These are phyloP conservation scores for Halesus radiatus DNA, from an alignment of 1,140 invertebrate genomes.

Conservation along the genomic window DNA sequence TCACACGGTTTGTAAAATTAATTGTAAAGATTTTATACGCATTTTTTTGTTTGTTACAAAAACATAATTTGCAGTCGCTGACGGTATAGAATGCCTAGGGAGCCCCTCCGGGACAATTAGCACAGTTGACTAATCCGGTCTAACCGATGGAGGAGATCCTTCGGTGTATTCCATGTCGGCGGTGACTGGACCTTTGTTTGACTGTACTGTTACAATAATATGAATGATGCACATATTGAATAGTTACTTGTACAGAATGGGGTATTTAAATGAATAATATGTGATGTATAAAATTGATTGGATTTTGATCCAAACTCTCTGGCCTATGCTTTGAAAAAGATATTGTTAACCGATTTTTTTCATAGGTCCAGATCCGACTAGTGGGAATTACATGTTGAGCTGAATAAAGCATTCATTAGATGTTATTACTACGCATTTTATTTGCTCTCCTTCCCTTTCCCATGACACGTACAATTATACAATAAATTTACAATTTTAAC, in stretches of 20 bases:
- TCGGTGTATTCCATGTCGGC: not conserved
- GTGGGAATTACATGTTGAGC: conserved; percentile 57
- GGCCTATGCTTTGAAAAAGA: conserved; percentile 51
- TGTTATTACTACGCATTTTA: conserved; percentile 45
- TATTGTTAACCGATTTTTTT: conserved; percentile 42
- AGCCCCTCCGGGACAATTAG: too few relatives aligned
- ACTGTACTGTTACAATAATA: not conserved
- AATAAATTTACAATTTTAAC: too few relatives aligned
- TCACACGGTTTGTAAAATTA: conserved; percentile 31
- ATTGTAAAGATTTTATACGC: conserved; percentile 28
- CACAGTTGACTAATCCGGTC: too few relatives aligned
- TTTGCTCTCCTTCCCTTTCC: conserved; percentile 1
- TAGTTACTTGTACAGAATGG: conserved; percentile 26
- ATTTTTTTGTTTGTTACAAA: not conserved
- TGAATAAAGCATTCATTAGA: conserved; percentile 57
- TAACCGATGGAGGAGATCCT: too few relatives aligned
- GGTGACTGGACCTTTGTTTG: not conserved
- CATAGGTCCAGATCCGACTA: conserved; percentile 56
- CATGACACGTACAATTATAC: too few relatives aligned
- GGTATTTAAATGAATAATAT: not conserved
- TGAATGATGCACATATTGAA: conserved; percentile 12
- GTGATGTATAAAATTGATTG: conserved; percentile 9
- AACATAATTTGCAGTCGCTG: not conserved
- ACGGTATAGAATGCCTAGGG: too few relatives aligned
- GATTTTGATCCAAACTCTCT: conserved; percentile 36